Evolutionary conservation across 1,140 invertebrate species (phyloP).

Genomic region (Ylistrum balloti): DNA sequence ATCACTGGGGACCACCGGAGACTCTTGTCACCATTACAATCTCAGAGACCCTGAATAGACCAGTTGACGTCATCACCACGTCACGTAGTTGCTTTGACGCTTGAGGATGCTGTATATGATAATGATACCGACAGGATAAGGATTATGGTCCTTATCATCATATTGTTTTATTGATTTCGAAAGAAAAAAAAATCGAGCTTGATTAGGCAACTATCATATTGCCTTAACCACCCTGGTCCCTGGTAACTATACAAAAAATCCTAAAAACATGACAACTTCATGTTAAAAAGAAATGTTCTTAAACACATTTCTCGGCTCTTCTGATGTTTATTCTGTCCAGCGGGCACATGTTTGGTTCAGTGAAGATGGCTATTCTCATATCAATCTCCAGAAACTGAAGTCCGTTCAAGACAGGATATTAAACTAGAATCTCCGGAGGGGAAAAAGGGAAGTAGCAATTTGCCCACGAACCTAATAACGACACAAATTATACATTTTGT

Average conservation of each 20-base stretch:
- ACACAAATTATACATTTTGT: neutral
- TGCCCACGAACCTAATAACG: neutral
- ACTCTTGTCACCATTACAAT: too few species aligned
- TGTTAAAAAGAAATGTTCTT: neutral
- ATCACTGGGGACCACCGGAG: too few species aligned
- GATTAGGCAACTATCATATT: too few species aligned
- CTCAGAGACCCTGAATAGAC: too few species aligned
- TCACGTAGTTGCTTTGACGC: too few species aligned
- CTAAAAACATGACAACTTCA: neutral
- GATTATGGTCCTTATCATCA: too few species aligned
- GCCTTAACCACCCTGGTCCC: too few species aligned
- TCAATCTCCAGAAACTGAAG: neutral
- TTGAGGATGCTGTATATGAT: too few species aligned
- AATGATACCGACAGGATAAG: too few species aligned
- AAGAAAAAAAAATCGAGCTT: too few species aligned
- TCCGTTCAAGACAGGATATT: neutral
- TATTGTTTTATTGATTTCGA: too few species aligned
- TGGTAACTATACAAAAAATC: neutral
- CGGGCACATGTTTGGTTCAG: neutral
- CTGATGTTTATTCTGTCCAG: neutral
- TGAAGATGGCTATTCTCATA: neutral
- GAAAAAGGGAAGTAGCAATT: slow-evolving; percentile 18
- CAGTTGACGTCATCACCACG: too few species aligned
- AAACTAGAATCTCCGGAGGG: neutral
- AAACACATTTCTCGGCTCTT: neutral